Conservation (phyloP, 2,797 vertebrate species). For the Menidia menidia region DNA sequence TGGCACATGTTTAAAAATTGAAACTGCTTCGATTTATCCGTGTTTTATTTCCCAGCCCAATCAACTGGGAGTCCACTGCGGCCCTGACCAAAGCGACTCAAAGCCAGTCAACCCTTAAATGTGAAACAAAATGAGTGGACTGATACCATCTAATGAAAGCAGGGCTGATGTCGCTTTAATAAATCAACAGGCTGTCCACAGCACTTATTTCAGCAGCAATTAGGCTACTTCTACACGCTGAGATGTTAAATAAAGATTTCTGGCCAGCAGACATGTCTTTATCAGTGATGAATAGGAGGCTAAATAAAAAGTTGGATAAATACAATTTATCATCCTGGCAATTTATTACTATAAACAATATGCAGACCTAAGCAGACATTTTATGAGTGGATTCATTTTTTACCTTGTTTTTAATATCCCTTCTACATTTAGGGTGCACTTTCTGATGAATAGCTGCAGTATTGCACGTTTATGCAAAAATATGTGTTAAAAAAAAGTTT, state of each 20-base stretch:
- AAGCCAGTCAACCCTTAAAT: constrained; percentile 52
- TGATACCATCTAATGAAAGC: constrained; percentile 71
- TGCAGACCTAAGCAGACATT: neutral
- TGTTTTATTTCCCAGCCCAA: constrained; percentile 41
- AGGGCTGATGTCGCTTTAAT: constrained; percentile 45
- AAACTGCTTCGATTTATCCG: neutral
- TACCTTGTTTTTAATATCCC: neutral
- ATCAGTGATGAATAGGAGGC: constrained; percentile 43
- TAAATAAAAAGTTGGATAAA: constrained; percentile 56
- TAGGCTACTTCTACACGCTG: constrained; percentile 47
- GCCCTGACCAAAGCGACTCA: constrained; percentile 24
- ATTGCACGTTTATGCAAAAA: neutral
- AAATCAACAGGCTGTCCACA: constrained; percentile 61
- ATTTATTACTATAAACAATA: constrained; percentile 46
- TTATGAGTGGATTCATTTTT: neutral
- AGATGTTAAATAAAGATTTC: constrained; percentile 59
- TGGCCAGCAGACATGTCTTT: constrained; percentile 26
- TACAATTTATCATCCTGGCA: constrained; percentile 54
- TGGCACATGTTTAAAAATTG: neutral
- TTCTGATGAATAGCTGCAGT: neutral
- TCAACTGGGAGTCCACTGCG: constrained; percentile 8
- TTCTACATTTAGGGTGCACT: neutral
- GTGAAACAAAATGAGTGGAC: constrained; percentile 55
- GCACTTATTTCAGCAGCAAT: constrained; percentile 43
- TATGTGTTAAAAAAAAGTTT: neutral